These are phyloP conservation scores for Zaprionus ghesquierei DNA, from an alignment of 1,140 invertebrate species.

Conservation along the genomic window DNA sequence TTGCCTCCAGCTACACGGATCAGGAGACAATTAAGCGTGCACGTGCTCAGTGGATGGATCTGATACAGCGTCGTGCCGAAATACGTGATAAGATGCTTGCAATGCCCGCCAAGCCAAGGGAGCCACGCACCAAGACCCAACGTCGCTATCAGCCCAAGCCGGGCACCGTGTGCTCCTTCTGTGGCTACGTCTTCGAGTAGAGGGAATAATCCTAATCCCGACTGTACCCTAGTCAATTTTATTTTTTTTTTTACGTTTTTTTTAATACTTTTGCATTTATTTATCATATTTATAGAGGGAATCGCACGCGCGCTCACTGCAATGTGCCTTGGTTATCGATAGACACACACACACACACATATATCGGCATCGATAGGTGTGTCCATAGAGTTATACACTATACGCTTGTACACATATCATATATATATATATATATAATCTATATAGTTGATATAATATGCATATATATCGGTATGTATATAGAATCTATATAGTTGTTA, in stretches of 20 bases:
- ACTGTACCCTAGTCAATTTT: conserved; percentile 2
- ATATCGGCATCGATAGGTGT: conserved; percentile 1
- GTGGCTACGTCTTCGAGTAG: neutral
- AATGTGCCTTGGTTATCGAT: conserved; percentile 12
- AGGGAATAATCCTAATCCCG: neutral
- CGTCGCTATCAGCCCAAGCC: neutral
- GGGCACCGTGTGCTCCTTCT: neutral
- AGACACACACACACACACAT: neutral
- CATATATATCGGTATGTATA: neutral
- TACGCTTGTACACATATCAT: neutral
- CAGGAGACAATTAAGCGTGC: neutral
- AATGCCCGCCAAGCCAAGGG: neutral
- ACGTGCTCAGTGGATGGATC: conserved; percentile 7
- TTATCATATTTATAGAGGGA: conserved; percentile 9
- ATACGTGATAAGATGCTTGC: conserved; percentile 10
- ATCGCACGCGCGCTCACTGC: neutral
- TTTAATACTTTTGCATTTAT: conserved; percentile 15
- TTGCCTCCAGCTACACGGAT: neutral
- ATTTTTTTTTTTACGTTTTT: neutral
- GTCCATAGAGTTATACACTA: neutral
- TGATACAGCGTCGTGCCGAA: conserved; percentile 9
- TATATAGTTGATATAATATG: neutral
- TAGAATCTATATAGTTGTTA: neutral
- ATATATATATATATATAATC: conserved; percentile 2
- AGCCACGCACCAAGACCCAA: neutral